Evolutionary conservation across 2,888 invertebrate species (phyloP), one percentile per base, ranked within the genome.

Genomic region (Acrobasis consociella): DNA sequence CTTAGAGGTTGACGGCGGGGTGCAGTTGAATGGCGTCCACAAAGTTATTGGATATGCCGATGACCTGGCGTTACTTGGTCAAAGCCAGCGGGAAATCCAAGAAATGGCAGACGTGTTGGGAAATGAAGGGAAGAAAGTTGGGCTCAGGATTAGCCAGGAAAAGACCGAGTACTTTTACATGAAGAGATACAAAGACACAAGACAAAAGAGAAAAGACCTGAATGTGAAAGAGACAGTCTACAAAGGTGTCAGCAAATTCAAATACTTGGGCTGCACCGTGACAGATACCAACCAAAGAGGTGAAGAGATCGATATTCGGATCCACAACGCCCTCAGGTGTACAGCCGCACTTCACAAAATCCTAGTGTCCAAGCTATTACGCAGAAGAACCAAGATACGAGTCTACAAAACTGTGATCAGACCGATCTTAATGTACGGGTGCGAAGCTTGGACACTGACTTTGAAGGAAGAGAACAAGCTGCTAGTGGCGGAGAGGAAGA

Each of bases 131-230:
- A 52, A 13, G 9, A 52, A 52, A 22, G 13, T 59, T n/a, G 52
- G 63, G 5, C 58, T 63, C 9, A 53, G 49, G 10, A 59, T 63
- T 0, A 63, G 39, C 46, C 53, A 17, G 1, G 60, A 55, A 1
- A 63, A 63, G 16, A 63, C 60, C 11, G 50, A 63, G 16, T 63
- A 63, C 50, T 10, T 55, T 11, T 55, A 60, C 16, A 63, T 63
- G n/a, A n/a, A n/a, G n/a, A n/a, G 39, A 37, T 55, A 63, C 15
- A 53, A 60, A 31, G 55, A 60, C 39, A 55, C 17, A 1, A 53
- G 55, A 3, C 49, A 8, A 10, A 50, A 60, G 49, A 17, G 49
- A 50, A 64, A 58, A 62, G 15, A 63, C 55, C 50, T 60, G 15
- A 9, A 39, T 38, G 60, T 60, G 15, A 51, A 16, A 11, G 52